These are phyloP conservation scores for Tenebrosternarchus preto DNA, from an alignment of 2,113 vertebrate species.

Conservation along the genomic window DNA sequence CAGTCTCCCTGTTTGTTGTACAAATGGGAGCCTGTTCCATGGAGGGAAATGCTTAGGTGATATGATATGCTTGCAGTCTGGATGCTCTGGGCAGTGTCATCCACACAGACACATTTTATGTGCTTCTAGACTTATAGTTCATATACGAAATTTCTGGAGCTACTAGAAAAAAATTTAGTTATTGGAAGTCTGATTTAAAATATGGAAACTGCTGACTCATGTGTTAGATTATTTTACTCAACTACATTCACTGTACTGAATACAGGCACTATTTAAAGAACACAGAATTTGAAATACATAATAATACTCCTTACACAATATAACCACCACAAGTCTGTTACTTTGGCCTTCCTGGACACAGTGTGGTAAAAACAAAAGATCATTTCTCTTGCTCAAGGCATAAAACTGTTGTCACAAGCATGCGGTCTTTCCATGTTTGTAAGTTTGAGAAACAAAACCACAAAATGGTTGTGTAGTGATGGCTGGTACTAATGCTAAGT, in stretches of 20 bases:
- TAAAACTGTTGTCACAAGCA: background rate
- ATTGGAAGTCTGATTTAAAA: background rate
- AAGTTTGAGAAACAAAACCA: conserved; percentile 51
- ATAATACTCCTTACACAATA: background rate
- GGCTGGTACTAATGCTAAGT: conserved; percentile 18
- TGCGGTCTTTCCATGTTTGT: conserved; percentile 49
- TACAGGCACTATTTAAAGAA: background rate
- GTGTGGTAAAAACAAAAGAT: background rate
- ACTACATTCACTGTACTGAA: background rate
- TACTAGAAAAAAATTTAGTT: conserved; percentile 5
- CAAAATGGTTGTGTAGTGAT: conserved; percentile 54
- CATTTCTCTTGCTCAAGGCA: background rate
- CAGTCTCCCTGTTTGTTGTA: conserved; percentile 53
- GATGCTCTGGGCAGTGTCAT: background rate
- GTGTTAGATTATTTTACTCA: background rate
- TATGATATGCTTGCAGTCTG: background rate
- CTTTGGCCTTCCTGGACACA: conserved; percentile 9
- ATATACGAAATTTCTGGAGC: background rate
- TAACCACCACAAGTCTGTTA: background rate
- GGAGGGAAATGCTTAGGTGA: background rate
- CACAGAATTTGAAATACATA: background rate
- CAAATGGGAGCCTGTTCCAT: background rate
- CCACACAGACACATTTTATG: background rate
- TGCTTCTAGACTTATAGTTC: background rate
- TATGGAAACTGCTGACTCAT: background rate